phyloP scores from a whole-genome alignment of 1,140 invertebrate species.

The Drosophila melanogaster region Release_6_plus_ISO1_MT NT_037436.4:16356501-16357000 shows the following conservation, averaged over 20 bases:
- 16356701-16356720: constrained; percentile 12
- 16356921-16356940: constrained; percentile 45
- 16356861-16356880: not conserved
- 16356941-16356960: constrained; percentile 55
- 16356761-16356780: not conserved
- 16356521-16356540: constrained; percentile 10
- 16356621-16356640: constrained; percentile 34
- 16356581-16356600: constrained; percentile 5
- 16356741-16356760: not conserved
- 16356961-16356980: constrained; percentile 67
- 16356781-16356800: too few relatives aligned
- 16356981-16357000: constrained; percentile 59
- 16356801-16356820: too few relatives aligned
- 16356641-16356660: constrained; percentile 39
- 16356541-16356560: constrained; percentile 21
- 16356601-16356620: constrained; percentile 33
- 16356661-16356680: constrained; percentile 6
- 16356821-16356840: too few relatives aligned
- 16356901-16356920: constrained; percentile 37
- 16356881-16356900: constrained; percentile 2
- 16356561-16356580: constrained; percentile 34
- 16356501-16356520: constrained; percentile 37
- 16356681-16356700: constrained; percentile 19
- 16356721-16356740: constrained; percentile 16
- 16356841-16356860: not conserved